Evolutionary conservation across 1,140 invertebrate genomes (phyloP), one percentile per base, ranked within the genome.

Genomic region (Teleopsis dalmanni): DNA sequence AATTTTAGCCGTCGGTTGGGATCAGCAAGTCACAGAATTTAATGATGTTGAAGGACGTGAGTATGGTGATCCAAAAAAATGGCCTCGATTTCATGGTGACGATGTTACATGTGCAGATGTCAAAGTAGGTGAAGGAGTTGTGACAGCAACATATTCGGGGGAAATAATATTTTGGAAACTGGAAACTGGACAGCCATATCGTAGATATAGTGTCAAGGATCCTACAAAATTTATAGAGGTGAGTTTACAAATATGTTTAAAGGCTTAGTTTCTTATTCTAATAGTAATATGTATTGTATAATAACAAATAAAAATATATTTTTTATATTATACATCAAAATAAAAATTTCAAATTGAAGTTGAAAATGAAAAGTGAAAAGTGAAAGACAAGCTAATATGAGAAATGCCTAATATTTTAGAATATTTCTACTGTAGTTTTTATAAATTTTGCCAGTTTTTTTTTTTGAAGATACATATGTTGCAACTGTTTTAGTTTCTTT

Each of bases 91-190:
- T n/a, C 87, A 90, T 60, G 72, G 73, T 1, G 85, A 88, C 51
- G 83, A 88, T 58, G 80, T 91, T 29, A 72, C 86, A 34, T 79
- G 80, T 36, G 77, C 78, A 2, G 79, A 79, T 48, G 72, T 75
- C 8, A 62, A 76, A 50, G 53, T 74, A n/a, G 81, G 83, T 2
- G 75, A 84, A 56, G 71, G 78, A 1, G 61, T 90, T 1, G 84
- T 80, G 11, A 88, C 87, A 2, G 76, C 75, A 49, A 76, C 75
- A 26, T 85, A 84, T 55, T 81, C 82, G 53, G 88, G 87, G 3
- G 85, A 89, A 65, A 73, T 91, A 10, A 73, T 89, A 42, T 73
- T 90, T 25, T 90, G 87, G 87, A 78, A 78, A 47, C 64, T 86
- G 25, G 82, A 86, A 59, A 86, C 83, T 2, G 82, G 81, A 0